These are phyloP conservation scores for Hafferia zeledoni DNA, from an alignment of 2,797 vertebrate genomes.

Conservation along the genomic window DNA sequence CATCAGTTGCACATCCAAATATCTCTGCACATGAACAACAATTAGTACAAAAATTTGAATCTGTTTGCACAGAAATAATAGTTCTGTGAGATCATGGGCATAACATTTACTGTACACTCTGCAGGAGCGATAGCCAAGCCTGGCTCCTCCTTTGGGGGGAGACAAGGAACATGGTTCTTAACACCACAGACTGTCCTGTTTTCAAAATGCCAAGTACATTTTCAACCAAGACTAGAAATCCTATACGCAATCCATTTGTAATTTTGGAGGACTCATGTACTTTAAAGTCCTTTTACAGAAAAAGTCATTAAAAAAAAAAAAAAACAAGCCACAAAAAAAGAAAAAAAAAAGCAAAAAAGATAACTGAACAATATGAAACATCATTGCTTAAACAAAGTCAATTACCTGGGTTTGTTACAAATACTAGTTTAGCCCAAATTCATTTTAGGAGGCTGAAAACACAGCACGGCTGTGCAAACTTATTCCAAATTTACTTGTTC, in stretches of 20 bases:
- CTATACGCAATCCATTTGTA: neutral
- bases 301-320: neutral
- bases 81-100: neutral
- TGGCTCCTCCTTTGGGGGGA: neutral
- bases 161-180: neutral
- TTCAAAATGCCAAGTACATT: neutral
- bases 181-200: neutral
- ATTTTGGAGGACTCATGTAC: neutral
- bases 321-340: neutral
- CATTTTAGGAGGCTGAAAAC: neutral
- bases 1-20: neutral
- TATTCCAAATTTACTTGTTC: neutral
- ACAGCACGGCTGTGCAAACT: neutral
- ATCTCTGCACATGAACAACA: neutral
- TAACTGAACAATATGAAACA: neutral
- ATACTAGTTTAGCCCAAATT: neutral
- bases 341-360: neutral
- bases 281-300: neutral
- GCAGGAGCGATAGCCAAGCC: neutral
- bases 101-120: neutral
- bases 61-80: neutral
- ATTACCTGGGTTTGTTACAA: neutral
- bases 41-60: neutral
- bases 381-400: neutral
- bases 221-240: neutral